Evolutionary conservation across 2,113 vertebrate genomes (phyloP), one percentile per base, ranked within the genome.

Genomic region (Datnioides undecimradiatus): DNA sequence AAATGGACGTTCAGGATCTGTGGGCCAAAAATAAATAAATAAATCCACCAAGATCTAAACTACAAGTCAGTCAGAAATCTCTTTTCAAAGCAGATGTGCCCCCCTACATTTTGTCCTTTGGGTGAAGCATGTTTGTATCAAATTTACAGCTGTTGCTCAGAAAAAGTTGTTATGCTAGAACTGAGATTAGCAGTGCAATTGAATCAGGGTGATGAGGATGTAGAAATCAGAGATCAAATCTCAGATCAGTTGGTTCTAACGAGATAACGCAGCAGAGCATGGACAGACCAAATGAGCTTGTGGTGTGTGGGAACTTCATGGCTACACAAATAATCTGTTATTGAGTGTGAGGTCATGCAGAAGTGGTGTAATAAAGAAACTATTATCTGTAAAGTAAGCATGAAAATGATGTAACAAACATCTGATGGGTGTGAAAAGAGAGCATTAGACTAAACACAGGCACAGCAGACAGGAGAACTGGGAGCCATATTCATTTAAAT

Each of bases 1-100:
- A 77, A 98, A 98, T 0, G 96, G 96, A 17, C 94, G 93, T 13
- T 60, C 60, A 3, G 91, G 87, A 91, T 97, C 97, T 98, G 90
- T 46, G 31, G 33, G 13, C 66, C 13, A 72, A 81, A n/a, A 41
- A 60, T 7, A 52, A 75, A 36, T 1, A 60, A 23, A 7, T 1
- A 41, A 72, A 78, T 74, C 40, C 19, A 67, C 16, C 46, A 4
- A 49, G 5, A 57, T 57, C 12, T 48, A 36, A 52, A 78, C 60
- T 1, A 52, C 8, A 40, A 0, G 40, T 74, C 25, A 74, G 29
- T 58, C 21, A 80, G 43, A 72, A 79, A 72, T 9, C 11, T 9
- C 72, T 1, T 64, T 84, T 36, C 13, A 58, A 67, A 74, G 52
- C 31, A 77, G 51, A 80, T 82, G 65, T 48, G 54, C 0, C 23